Base-by-base conservation (phyloP, 1,140 invertebrate genomes). In the Hyles euphorbiae region DNA sequence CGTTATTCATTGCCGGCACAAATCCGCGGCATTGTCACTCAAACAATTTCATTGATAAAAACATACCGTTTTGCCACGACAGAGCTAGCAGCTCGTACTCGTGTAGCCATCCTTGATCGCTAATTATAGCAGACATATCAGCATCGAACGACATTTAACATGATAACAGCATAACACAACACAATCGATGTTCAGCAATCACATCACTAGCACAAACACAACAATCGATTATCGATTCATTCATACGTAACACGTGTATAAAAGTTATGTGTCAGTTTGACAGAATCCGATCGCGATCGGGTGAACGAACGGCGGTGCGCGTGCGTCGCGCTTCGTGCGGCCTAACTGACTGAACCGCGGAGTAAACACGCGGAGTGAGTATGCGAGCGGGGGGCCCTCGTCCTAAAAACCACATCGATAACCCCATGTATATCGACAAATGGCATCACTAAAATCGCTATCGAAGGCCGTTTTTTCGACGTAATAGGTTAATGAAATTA, bases 61-160 rank as follows among this genome's bases (percentile, higher is more conserved):
- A 70, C 66, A 51, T 83, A 88, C 85, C 85, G 78, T 87, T 85
- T 83, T 88, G 85, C 76, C 83, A 74, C 65, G 81, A 78, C 76
- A 88, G 72, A 59, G 85, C 83, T 54, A 86, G 85, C 56, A 86
- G 66, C 74, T 88, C 85, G 74, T 85, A 83, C 74, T 86, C 83
- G 78, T 78, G 81, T 77, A 88, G 72, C 85, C 85, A 88, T 88
- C 81, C 72, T 64, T 86, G 76, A 70, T 84, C 85, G 76, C 82
- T 85, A 79, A 88, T 84, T 76, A 88, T 83, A 83, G 63, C 59
- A 50, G 85, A 86, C 85, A 88, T 88, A 83, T 88, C 85, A 88
- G 81, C 76, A 72, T 76, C 67, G 71, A 80, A 75, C 70, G 84
- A 86, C 82, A 86, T 88, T 74, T 84, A 83, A 72, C 73, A 76